Evolutionary conservation across 2,797 vertebrate genomes (phyloP), one percentile per base, ranked within the genome.

Genomic region (Coilia nasus): DNA sequence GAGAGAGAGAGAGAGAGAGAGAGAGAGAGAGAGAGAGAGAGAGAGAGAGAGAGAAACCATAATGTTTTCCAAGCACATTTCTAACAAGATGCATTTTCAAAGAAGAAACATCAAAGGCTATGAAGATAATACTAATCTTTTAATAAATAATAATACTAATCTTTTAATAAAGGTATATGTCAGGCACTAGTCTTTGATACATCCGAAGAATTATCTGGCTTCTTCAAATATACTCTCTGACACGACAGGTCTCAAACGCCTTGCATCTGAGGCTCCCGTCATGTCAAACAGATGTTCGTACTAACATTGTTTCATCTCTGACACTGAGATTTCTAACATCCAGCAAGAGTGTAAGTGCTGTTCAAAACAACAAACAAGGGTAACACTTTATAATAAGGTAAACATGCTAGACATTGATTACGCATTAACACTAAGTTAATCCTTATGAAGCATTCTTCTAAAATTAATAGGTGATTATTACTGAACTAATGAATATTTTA

Each of bases 151-250:
- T n/a, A 46, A 82, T 86, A 83, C 82, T 84, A 46, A 81, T 86
- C 44, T 85, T 86, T 94, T 91, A 91, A 92, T 88, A 91, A 91
- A 93, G 88, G 87, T 90, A 25, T 92, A 87, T 91, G 93, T 93
- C 88, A 94, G 93, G 93, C 94, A 94, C 93, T 94, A 87, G 71
- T 93, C 85, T 83, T 90, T 23, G 35, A 84, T 85, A 86, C 89
- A 90, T 84, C 91, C 44, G 54, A 87, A 44, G 3, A 89, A 84
- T 82, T 17, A 19, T 78, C 47, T 78, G 67, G 71, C 71, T 75
- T 62, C 89, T 90, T 89, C 35, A 91, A 92, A 87, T 46, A 80
- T n/a, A 12, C 31, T 59, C 35, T 81, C 19, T 59, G 19, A 44
- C 17, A 78, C 6, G 71, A 78, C 71, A 78, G 35, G 71, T 44